Base-by-base conservation (phyloP, 2,113 vertebrate species). In the Sylvietta virens region DNA sequence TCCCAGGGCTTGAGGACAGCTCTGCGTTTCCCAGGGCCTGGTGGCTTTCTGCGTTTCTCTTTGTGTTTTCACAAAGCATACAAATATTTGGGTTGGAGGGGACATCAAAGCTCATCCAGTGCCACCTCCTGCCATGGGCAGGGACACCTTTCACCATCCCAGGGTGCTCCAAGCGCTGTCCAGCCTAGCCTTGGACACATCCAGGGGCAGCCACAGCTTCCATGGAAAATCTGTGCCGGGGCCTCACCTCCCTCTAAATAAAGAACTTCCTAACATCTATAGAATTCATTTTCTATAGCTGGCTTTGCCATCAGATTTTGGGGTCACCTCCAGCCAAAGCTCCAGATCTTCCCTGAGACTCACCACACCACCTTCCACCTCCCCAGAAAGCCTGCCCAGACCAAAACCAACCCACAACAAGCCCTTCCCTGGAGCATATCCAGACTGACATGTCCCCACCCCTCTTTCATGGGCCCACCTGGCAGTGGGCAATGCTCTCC, bases 121-220 rank as follows among this genome's bases (percentile, higher is more conserved):
- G 1, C 14, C 18, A 35, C 6, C 4, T 10, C 13, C 18, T 42
- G 12, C 27, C 17, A 16, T 6, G 33, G 24, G 4, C 51, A 65
- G 53, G 51, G 58, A 58, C 28, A 45, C 4, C 11, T 69, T 4
- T 26, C 31, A 48, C 7, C 2, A 0, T 3, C 7, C 31, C 61
- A 82, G 47, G 40, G 0, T 69, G 54, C 17, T 90, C 26, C 62
- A 35, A 69, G 26, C 31, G 15, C n/a, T 0, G 0, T 54, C 62
- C 35, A 62, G 0, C 23, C 20, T 31, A 24, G 14, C 13, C 24
- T 40, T 45, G 61, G 24, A 3, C 40, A 48, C 10, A 60, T 58
- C 71, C 82, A 66, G 37, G 28, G 19, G 5, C 37, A 76, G 33
- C 24, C 53, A 35, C 78, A 74, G 26, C 61, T 39, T 4, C 78